phyloP scores from a whole-genome alignment of 2,113 vertebrate genomes.

The Macrotus californicus region DNA sequence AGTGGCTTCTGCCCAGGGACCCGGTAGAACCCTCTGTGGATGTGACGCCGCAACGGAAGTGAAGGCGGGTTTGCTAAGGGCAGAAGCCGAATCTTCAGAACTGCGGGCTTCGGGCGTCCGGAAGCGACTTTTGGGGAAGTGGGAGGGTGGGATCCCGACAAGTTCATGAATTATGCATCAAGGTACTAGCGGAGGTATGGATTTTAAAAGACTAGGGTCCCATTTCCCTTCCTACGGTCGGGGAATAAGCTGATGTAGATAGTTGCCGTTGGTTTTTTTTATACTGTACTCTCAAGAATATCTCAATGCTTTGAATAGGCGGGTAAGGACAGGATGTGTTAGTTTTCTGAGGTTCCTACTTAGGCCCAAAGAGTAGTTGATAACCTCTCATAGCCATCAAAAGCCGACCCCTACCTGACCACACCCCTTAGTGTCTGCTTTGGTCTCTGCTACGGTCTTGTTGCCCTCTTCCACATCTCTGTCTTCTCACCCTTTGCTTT shows the following conservation, averaged over 20 bases:
- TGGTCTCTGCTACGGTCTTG: not conserved
- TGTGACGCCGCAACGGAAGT: slow-evolving; percentile 48
- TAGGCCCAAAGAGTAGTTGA: not conserved
- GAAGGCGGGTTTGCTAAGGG: not conserved
- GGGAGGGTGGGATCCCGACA: not conserved
- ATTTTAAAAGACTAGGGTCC: not conserved
- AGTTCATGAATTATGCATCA: slow-evolving; percentile 60
- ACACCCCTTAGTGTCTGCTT: not conserved
- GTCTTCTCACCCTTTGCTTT: not conserved
- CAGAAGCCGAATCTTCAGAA: not conserved
- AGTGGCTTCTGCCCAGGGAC: slow-evolving; percentile 16
- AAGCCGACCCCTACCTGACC: not conserved
- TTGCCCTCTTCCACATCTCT: not conserved
- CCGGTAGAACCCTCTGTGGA: not conserved
- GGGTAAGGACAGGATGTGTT: not conserved
- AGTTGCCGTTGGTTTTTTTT: not conserved
- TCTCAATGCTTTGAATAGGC: not conserved
- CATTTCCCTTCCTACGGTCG: not conserved
- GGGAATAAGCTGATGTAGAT: not conserved
- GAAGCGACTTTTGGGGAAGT: slow-evolving; percentile 35
- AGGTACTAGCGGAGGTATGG: not conserved
- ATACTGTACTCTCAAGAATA: not conserved
- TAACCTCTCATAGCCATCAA: not conserved
- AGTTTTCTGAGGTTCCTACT: not conserved
- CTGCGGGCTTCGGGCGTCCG: not conserved